A percentile compares a stretch with the other conserved stretches of the same genome.
Evolutionary conservation across 2,797 vertebrate genomes (phyloP).

Genomic region (Oreortyx pictus): DNA sequence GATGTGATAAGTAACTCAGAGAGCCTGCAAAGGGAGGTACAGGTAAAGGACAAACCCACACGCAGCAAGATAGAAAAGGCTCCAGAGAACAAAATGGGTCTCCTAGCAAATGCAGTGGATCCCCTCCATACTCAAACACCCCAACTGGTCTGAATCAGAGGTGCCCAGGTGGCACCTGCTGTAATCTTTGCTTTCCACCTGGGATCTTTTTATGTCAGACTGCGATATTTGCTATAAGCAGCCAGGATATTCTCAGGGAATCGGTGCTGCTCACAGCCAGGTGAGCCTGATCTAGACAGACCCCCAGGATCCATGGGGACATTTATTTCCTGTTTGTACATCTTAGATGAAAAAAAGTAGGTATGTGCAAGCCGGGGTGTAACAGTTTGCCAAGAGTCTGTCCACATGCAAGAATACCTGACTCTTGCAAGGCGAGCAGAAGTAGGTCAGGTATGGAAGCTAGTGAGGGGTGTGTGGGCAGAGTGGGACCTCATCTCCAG

Average conservation of each 20-base stretch:
- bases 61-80: background rate
- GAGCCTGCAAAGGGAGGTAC: rapidly evolving
- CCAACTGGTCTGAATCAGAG: background rate
- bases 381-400: background rate
- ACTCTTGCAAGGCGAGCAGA: background rate
- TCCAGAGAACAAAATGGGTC: background rate
- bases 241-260: background rate
- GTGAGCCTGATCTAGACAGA: background rate
- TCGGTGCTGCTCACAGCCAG: background rate
- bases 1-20: background rate
- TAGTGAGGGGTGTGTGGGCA: no score
- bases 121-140: background rate
- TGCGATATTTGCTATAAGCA: background rate
- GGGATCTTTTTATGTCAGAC: background rate
- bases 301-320: background rate
- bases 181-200: background rate
- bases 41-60: background rate
- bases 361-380: background rate
- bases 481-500: background rate
- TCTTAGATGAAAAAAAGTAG: background rate
- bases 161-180: background rate
- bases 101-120: background rate
- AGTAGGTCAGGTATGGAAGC: background rate
- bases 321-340: background rate
- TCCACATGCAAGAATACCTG: background rate